A percentile compares a stretch with the other conserved stretches of the same genome.
phyloP scores from a whole-genome alignment of 2,888 invertebrate genomes.

The Furcula furcula region DNA sequence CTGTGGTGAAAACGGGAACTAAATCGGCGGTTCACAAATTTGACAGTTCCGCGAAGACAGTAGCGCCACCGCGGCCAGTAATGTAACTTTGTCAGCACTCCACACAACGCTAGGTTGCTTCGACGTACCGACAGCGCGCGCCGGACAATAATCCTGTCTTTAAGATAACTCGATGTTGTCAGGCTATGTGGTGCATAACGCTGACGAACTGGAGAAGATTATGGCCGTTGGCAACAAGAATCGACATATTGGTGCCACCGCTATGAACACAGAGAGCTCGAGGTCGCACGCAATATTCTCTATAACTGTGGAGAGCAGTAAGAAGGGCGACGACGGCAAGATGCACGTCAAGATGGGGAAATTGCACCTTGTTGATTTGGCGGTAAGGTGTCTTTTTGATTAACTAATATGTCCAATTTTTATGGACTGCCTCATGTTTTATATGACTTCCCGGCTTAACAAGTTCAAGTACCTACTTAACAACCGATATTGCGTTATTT shows the following conservation, averaged over 20 bases:
- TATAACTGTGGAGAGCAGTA: constrained; percentile 97
- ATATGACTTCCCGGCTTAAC: no score
- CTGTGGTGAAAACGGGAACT: not conserved
- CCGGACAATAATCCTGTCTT: not conserved
- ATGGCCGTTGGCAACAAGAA: constrained; percentile 99
- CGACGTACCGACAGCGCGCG: not conserved
- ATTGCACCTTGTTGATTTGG: constrained; percentile 97
- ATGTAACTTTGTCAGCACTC: not conserved
- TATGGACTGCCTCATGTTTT: not conserved
- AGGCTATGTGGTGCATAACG: constrained; percentile 98
- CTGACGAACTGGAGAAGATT: constrained; percentile 96
- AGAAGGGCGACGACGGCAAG: constrained; percentile 89
- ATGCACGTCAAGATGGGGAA: constrained; percentile 97
- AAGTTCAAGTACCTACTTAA: no score
- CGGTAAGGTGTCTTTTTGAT: constrained; percentile 80
- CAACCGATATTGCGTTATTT: no score
- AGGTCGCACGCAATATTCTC: constrained; percentile 99
- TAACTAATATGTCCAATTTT: not conserved
- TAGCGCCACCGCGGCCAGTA: not conserved
- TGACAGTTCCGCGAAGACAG: not conserved
- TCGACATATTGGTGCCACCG: constrained; percentile 89
- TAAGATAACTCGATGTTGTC: constrained; percentile 37
- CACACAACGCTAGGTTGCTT: constrained; percentile 1
- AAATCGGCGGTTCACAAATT: not conserved
- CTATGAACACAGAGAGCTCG: constrained; percentile 98